Evolutionary conservation across 1,140 invertebrate genomes (phyloP).

Genomic region (Heterodera schachtii): DNA sequence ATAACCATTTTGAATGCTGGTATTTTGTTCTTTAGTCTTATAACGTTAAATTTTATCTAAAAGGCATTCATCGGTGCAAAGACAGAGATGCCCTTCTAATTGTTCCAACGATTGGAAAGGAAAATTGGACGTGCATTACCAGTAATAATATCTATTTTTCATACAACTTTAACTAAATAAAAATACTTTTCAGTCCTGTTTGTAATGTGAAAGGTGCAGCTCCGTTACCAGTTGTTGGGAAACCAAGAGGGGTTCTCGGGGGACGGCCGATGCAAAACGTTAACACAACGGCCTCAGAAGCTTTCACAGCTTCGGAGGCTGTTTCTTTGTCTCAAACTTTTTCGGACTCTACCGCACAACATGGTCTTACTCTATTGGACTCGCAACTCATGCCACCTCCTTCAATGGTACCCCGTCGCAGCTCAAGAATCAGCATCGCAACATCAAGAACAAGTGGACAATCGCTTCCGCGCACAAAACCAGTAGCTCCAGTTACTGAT

Average conservation of each 20-base stretch:
- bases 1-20: background rate
- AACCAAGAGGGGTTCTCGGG: background rate
- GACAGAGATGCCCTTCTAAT: background rate
- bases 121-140: background rate
- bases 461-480: background rate
- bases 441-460: background rate
- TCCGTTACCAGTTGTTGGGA: background rate
- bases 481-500: background rate
- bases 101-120: background rate
- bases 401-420: background rate
- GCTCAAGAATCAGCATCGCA: background rate
- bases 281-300: background rate
- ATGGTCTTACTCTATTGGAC: no score
- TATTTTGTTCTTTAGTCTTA: background rate
- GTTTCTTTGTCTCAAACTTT: background rate
- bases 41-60: background rate
- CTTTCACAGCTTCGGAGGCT: background rate
- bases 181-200: background rate
- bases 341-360: background rate
- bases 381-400: background rate
- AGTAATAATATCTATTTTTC: background rate
- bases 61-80: background rate
- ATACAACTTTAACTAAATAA: background rate
- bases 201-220: background rate
- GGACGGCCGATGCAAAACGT: background rate